Evolutionary conservation across 2,888 invertebrate genomes (phyloP).

Genomic region (Salpingus planirostris): DNA sequence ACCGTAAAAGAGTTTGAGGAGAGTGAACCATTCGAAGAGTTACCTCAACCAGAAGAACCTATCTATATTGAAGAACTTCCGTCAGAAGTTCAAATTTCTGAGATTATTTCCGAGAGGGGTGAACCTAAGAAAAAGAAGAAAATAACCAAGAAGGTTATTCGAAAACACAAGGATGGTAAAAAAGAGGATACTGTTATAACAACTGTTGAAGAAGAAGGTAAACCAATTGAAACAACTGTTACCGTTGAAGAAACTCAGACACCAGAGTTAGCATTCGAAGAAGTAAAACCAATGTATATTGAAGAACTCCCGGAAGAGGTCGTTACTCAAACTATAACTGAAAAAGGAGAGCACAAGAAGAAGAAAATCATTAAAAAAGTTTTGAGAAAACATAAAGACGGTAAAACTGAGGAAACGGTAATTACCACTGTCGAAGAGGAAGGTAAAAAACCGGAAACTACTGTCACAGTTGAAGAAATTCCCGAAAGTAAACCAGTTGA

Average conservation of each 20-base stretch:
- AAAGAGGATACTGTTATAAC: conserved; percentile 35
- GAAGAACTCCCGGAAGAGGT: conserved; percentile 16
- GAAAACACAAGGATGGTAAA: conserved; percentile 22
- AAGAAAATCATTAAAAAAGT: conserved; percentile 21
- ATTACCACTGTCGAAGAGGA: conserved; percentile 45
- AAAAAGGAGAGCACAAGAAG: conserved; percentile 31
- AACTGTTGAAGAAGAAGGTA: conserved; percentile 31
- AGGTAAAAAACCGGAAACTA: conserved; percentile 32
- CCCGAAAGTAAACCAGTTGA: conserved; percentile 17
- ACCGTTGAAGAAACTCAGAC: conserved; percentile 16
- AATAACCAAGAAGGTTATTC: background rate
- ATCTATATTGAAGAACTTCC: conserved; percentile 32
- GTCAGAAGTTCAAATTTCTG: conserved; percentile 34
- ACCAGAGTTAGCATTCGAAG: no score
- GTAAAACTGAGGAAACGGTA: conserved; percentile 31
- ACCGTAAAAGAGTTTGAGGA: conserved; percentile 22
- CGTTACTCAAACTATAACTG: conserved; percentile 5
- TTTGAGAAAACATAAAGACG: conserved; percentile 31
- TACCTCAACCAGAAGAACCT: conserved; percentile 8
- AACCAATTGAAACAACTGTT: conserved; percentile 29
- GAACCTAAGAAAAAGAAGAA: conserved; percentile 27
- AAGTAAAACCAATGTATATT: conserved; percentile 14
- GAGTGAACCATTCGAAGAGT: conserved; percentile 4
- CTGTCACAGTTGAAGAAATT: conserved; percentile 26
- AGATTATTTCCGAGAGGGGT: conserved; percentile 24